A percentile compares a stretch with the other conserved stretches of the same genome.
Evolutionary conservation across 53 echinoderm and acorn worm genomes (phyloP).

Genomic region (Apostichopus leukothele): DNA sequence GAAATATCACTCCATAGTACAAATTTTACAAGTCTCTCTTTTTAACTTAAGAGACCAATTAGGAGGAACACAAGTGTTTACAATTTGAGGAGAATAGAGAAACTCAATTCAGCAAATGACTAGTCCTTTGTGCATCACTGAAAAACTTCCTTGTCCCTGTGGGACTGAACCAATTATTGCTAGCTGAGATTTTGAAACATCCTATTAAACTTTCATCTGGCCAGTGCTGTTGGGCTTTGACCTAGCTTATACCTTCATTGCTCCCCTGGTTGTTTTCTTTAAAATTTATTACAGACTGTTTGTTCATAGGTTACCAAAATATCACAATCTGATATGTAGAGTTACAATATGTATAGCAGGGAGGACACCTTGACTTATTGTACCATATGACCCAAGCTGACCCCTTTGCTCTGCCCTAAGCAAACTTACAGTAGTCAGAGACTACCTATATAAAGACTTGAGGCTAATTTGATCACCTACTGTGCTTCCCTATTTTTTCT

Average conservation of each 20-base stretch:
- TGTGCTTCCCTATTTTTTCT: constrained; percentile 5
- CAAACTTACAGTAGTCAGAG: background rate
- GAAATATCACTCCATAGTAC: no score
- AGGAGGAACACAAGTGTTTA: no score
- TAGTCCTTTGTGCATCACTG: no score
- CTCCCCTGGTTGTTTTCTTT: background rate
- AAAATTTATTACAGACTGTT: background rate
- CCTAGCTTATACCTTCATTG: background rate
- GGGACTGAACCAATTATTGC: no score
- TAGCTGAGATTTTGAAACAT: no score
- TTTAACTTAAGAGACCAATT: no score
- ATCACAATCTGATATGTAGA: background rate
- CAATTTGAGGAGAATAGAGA: no score
- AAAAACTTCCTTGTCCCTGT: no score
- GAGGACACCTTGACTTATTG: constrained; percentile 13
- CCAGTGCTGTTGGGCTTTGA: constrained; percentile 1
- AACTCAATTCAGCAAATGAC: no score
- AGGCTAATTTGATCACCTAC: constrained; percentile 38
- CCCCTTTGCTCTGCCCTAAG: constrained; percentile 4
- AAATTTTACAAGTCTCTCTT: no score
- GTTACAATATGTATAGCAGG: background rate
- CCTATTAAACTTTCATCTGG: background rate
- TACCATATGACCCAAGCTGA: constrained; percentile 19
- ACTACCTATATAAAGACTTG: constrained; percentile 9
- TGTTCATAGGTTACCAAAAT: background rate